Percentiles rank a stretch among this genome's conserved stretches.
Conservation (phyloP, 2,797 vertebrate genomes). For the Coregonus suidteri region DNA sequence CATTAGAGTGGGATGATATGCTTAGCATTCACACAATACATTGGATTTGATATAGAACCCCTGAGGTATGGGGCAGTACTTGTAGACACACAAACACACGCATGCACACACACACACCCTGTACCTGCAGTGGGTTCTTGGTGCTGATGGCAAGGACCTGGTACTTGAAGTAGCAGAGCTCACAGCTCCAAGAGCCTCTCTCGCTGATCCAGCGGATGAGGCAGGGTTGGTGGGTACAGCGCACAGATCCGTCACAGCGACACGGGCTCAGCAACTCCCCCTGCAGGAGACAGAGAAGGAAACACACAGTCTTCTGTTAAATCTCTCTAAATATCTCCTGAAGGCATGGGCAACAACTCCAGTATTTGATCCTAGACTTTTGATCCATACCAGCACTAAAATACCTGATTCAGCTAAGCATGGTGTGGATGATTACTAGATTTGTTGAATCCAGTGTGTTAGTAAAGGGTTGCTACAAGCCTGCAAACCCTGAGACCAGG, state of each 20-base stretch:
- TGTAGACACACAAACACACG: too few relatives aligned
- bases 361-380: too few relatives aligned
- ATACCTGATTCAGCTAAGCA: too few relatives aligned
- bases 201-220: conserved; percentile 91
- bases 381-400: too few relatives aligned
- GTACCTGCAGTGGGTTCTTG: conserved; percentile 87
- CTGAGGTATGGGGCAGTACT: not conserved
- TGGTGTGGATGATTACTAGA: too few relatives aligned
- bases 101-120: not conserved
- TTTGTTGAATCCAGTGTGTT: too few relatives aligned
- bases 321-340: too few relatives aligned
- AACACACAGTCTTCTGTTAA: not conserved
- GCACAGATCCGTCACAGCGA: conserved; percentile 84
- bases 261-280: conserved; percentile 87
- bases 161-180: conserved; percentile 91
- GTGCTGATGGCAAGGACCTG: conserved; percentile 90
- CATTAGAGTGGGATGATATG: not conserved
- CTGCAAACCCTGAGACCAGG: too few relatives aligned
- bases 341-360: too few relatives aligned
- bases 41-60: not conserved
- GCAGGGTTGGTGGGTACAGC: conserved; percentile 88
- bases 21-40: not conserved
- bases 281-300: conserved; percentile 63
- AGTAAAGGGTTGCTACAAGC: too few relatives aligned
- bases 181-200: conserved; percentile 89